Evolutionary conservation across 2,888 invertebrate genomes (phyloP).

Genomic region (Seladonia tumulorum): DNA sequence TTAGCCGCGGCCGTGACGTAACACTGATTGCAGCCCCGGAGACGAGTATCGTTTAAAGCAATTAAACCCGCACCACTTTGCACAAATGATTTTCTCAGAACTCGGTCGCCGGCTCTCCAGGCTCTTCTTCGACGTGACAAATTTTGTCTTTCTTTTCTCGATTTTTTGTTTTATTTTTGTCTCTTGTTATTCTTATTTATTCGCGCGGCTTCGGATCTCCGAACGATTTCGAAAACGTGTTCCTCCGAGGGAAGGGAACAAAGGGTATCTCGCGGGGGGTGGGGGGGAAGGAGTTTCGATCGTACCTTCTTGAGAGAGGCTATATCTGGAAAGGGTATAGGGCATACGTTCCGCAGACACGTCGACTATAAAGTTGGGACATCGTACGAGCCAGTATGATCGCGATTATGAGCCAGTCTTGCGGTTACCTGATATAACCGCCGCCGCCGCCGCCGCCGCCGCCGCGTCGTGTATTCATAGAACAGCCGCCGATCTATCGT

Average conservation of each 20-base stretch:
- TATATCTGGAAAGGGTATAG: slow-evolving; percentile 8
- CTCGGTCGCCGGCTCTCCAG: neutral
- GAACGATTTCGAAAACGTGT: slow-evolving; percentile 8
- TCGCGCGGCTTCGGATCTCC: neutral
- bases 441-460: slow-evolving; percentile 6
- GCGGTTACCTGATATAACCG: slow-evolving; percentile 54
- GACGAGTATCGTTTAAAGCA: slow-evolving; percentile 35
- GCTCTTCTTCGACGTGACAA: slow-evolving; percentile 5
- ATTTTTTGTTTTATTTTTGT: neutral
- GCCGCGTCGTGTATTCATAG: slow-evolving; percentile 26
- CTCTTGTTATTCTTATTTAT: neutral
- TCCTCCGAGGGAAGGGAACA: neutral
- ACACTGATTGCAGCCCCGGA: slow-evolving; percentile 21
- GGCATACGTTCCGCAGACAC: slow-evolving; percentile 26
- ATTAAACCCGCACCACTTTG: slow-evolving; percentile 37
- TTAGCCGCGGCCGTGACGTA: slow-evolving; percentile 23
- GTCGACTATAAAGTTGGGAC: slow-evolving; percentile 53
- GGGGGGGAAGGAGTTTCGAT: neutral
- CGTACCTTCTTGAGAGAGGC: neutral
- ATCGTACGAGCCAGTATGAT: slow-evolving; percentile 51
- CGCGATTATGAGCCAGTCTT: slow-evolving; percentile 46
- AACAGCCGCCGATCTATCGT: slow-evolving; percentile 50
- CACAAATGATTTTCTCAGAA: slow-evolving; percentile 21
- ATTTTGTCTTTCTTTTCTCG: neutral
- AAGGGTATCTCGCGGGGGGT: neutral